These are phyloP conservation scores for Pitta sordida DNA, from an alignment of 2,113 vertebrate genomes.

Conservation along the genomic window DNA sequence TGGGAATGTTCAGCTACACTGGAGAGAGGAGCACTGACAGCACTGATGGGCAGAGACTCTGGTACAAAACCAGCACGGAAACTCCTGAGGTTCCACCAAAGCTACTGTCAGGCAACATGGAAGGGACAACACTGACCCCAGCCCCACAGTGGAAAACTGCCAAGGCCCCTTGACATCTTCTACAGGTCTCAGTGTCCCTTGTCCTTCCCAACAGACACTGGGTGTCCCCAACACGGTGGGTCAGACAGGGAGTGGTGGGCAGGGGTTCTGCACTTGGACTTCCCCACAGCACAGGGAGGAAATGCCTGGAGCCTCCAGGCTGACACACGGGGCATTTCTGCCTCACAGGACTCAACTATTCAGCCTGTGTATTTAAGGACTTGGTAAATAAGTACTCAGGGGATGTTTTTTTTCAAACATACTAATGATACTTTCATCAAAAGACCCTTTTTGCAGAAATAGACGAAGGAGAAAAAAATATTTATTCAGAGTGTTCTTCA, in stretches of 20 bases:
- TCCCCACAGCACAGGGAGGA: neutral
- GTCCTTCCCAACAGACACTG: neutral
- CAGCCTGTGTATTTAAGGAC: slow-evolving; percentile 43
- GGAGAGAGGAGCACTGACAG: neutral
- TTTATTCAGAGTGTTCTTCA: neutral
- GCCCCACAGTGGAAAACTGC: neutral
- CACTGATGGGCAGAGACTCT: neutral
- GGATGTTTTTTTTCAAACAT: neutral
- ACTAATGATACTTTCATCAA: slow-evolving; percentile 37
- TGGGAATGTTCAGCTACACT: neutral
- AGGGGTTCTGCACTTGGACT: neutral
- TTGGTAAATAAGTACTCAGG: slow-evolving; percentile 39
- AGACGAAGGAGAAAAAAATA: neutral
- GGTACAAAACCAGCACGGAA: neutral
- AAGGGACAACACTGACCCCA: neutral
- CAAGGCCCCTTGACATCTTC: rapidly evolving
- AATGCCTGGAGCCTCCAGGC: neutral
- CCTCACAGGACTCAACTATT: neutral
- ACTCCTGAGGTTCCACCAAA: neutral
- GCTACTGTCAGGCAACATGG: rapidly evolving
- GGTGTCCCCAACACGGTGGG: rapidly evolving
- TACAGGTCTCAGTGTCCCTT: neutral
- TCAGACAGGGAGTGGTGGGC: neutral
- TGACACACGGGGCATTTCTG: neutral
- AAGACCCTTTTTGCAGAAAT: slow-evolving; percentile 39